Conservation (phyloP, 2,888 invertebrate species). For the Phytoseiulus persimilis region DNA sequence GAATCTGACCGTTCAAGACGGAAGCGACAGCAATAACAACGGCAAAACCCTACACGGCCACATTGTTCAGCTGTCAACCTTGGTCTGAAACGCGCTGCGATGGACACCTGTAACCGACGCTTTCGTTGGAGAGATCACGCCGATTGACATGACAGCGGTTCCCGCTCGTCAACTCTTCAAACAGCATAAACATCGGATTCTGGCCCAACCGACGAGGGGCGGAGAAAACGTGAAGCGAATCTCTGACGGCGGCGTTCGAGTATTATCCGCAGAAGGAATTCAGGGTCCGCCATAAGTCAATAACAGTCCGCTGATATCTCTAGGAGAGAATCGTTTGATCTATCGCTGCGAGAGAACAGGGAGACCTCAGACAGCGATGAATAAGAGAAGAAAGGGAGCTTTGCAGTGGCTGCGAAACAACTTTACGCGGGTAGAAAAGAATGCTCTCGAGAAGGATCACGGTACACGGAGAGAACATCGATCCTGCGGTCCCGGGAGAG, state of each 20-base stretch:
- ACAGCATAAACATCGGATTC: not conserved
- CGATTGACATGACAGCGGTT: no score
- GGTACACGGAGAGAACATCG: not conserved
- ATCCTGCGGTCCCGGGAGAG: not conserved
- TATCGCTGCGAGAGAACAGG: not conserved
- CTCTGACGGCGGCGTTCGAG: not conserved
- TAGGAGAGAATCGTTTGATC: not conserved
- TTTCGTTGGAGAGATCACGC: not conserved
- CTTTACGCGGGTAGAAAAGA: not conserved
- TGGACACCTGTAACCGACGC: not conserved
- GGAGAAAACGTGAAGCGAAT: not conserved
- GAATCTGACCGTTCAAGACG: constrained; percentile 14
- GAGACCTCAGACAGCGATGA: not conserved
- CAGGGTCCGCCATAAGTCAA: not conserved
- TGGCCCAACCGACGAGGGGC: not conserved
- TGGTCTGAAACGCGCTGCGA: not conserved
- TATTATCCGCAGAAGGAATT: not conserved
- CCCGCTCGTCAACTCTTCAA: not conserved
- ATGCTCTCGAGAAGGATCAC: not conserved
- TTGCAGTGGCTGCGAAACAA: not conserved
- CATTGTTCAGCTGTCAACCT: constrained; percentile 25
- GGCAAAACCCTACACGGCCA: constrained; percentile 23
- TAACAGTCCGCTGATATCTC: not conserved
- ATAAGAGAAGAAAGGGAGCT: not conserved
- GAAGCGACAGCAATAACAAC: constrained; percentile 21